Percentiles rank a stretch among this genome's conserved stretches.
Conservation (phyloP, 2,888 invertebrate species). For the Pycnomerus fuliginosus region DNA sequence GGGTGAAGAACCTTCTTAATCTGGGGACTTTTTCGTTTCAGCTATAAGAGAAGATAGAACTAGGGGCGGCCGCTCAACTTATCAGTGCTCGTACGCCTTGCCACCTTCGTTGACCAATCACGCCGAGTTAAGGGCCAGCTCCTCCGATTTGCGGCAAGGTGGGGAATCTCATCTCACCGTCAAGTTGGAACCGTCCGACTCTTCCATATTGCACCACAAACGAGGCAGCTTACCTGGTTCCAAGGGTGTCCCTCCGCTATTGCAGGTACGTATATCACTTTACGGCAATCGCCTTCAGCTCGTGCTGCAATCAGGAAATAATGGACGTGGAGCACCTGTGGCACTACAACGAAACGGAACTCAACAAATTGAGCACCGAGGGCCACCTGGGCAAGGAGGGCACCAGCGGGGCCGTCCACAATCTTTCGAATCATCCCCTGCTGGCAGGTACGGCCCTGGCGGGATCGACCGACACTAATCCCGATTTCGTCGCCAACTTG, state of each 20-base stretch:
- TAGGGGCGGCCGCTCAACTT: slow-evolving; percentile 92
- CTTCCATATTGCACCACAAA: slow-evolving; percentile 46
- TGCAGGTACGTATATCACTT: slow-evolving; percentile 59
- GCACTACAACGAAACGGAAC: slow-evolving; percentile 88
- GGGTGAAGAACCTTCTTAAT: too few relatives aligned
- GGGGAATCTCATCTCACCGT: slow-evolving; percentile 44
- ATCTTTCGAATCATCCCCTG: slow-evolving; percentile 57
- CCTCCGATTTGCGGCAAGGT: slow-evolving; percentile 50
- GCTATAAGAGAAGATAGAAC: slow-evolving; percentile 95
- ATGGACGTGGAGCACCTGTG: slow-evolving; percentile 95
- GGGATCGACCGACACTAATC: slow-evolving; percentile 63
- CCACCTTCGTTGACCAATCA: slow-evolving; percentile 63
- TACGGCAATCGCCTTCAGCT: neutral
- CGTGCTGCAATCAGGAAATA: slow-evolving; percentile 61
- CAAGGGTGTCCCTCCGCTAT: slow-evolving; percentile 63
- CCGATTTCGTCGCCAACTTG: slow-evolving; percentile 84
- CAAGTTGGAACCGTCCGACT: slow-evolving; percentile 55
- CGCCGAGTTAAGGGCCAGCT: slow-evolving; percentile 52
- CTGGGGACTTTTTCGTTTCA: slow-evolving; percentile 47
- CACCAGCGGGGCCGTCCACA: slow-evolving; percentile 50
- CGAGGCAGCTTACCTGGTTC: slow-evolving; percentile 37
- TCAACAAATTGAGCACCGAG: slow-evolving; percentile 61
- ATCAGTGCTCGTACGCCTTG: slow-evolving; percentile 90
- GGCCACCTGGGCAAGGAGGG: slow-evolving; percentile 48
- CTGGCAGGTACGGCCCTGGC: slow-evolving; percentile 58